Evolutionary conservation across 2,888 invertebrate species (phyloP), one percentile per base, ranked within the genome.

Genomic region (Drosophila bunnanda): DNA sequence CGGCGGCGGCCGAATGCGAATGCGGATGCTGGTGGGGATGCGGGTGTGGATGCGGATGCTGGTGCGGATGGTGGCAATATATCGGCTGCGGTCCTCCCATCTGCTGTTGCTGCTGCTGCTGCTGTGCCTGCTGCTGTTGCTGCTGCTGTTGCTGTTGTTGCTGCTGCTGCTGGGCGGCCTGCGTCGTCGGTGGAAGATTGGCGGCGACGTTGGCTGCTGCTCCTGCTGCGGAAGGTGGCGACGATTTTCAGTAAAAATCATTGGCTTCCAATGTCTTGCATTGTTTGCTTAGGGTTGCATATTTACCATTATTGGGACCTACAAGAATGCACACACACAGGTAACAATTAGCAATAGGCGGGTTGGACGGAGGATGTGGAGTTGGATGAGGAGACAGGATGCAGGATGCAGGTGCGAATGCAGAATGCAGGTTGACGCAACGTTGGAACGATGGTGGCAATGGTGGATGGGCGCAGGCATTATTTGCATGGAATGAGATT

Each of bases 251-350:
- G 96, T 97, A 98, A 94, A 97, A 97, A 94, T 97, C 97, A 92
- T 96, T 96, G 91, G 97, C 96, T 94, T 97, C 97, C 82, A 97
- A 94, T 91, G 97, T 97, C 94, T 97, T 97, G 96, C 97, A 98
- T 94, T 97, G 97, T 94, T 97, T 97, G 95, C 97, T 97, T 94
- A 97, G 94, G 93, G 97, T 97, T 93, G 97, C 97, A 95, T 97
- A 97, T 95, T 97, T 97, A 93, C 95, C 95, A 93, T 95, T 95
- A 94, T 96, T 95, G 90, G 95, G 95, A 92, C 95, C 95, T 92
- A 85, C 53, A 72, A 72, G 79, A 90, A 85, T 74, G 72, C 69
- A 79, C 71, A 83, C 74, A 88, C 80, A 86, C 65, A 79, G 50
- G 50, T 74, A 84, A 82, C 74, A 50, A 72, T 83, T 83, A 83